Evolutionary conservation across 2,888 invertebrate species (phyloP), one percentile per base, ranked within the genome.

Genomic region (Agelastica alni): DNA sequence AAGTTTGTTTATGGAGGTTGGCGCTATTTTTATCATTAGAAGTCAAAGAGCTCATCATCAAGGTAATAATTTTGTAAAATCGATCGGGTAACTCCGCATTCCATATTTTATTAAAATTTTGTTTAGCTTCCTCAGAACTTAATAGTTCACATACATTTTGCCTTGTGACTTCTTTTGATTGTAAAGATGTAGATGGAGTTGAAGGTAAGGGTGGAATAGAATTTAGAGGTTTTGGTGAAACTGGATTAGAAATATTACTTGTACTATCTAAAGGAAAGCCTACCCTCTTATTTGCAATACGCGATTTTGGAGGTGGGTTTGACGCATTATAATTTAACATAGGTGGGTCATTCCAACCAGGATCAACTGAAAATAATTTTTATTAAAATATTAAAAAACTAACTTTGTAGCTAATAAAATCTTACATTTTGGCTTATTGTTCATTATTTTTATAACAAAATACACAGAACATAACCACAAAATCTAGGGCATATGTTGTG

Each of bases 271-370:
- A 12, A 4, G 72, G 70, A 60, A 72, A 72, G 7, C 70, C 66
- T 14, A 72, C 62, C 44, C 72, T 55, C 60, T 70, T 70, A 51
- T 70, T 72, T 7, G 54, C 56, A 41, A 72, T 71, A 9, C 72
- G 61, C 30, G 70, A 67, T 53, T 70, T 72, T 14, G 71, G 71
- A 7, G 70, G 70, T 30, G 71, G 72, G 59, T 72, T 70, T 22
- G 63, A 22, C 10, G 66, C 12, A 44, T 51, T 66, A 44, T 70
- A 72, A 56, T 63, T 69, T 41, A 72, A 56, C 65, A 70, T 67
- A 26, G 72, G 72, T 13, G 72, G 72, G 51, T 72, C 72, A 59
- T 72, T 72, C 72, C 72, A 72, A 5, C 72, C 72, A 3, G 70
- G 70, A 58, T 67, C 65, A 30, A 66, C 64, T n/a, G n/a, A n/a